Evolutionary conservation across 2,797 vertebrate genomes (phyloP).

Genomic region (Smutsia gigantea): DNA sequence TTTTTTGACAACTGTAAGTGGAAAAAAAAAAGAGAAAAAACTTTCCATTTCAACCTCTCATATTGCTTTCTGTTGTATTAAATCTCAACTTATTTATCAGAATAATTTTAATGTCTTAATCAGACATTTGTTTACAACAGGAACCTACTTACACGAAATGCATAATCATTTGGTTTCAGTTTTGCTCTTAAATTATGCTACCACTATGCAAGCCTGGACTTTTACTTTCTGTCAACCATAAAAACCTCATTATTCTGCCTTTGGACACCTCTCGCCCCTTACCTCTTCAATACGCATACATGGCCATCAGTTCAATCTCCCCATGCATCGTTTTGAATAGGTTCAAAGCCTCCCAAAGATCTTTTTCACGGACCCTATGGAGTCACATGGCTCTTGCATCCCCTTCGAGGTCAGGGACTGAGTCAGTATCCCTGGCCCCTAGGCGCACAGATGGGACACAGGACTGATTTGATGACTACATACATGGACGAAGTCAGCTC

Average conservation of each 20-base stretch:
- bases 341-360: not conserved
- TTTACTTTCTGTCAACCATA: not conserved
- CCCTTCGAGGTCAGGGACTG: not conserved
- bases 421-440: not conserved
- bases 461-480: fast-evolving
- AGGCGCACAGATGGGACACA: no score
- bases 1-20: not conserved
- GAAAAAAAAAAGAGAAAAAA: not conserved
- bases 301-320: not conserved
- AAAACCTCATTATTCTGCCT: not conserved
- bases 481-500: not conserved
- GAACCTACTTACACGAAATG: not conserved
- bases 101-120: not conserved
- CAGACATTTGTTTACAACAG: constrained; percentile 10
- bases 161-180: not conserved
- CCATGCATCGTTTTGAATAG: not conserved
- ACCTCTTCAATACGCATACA: not conserved
- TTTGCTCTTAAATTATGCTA: constrained; percentile 3
- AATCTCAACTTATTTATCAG: constrained; percentile 20
- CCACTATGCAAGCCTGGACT: not conserved
- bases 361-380: not conserved
- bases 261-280: not conserved
- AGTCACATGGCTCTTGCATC: not conserved
- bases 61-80: constrained; percentile 10
- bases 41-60: not conserved